phyloP scores from a whole-genome alignment of 2,888 invertebrate species.

The Salpingus planirostris region DNA sequence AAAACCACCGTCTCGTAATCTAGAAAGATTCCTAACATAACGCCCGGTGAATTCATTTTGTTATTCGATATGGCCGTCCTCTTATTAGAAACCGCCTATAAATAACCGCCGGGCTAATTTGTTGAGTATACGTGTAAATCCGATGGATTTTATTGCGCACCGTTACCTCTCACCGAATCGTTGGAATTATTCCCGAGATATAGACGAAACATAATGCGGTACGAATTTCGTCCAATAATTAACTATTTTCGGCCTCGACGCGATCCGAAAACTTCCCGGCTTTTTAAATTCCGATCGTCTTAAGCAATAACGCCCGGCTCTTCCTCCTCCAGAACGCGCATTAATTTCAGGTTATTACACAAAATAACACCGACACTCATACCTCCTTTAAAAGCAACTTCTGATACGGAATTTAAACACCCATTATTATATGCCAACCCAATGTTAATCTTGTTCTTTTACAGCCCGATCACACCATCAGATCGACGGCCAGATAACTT shows the following conservation, averaged over 20 bases:
- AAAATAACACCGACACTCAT: too few relatives aligned
- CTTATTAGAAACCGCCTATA: constrained; percentile 15
- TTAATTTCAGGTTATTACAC: too few relatives aligned
- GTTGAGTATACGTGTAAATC: constrained; percentile 14
- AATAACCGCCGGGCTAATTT: constrained; percentile 11
- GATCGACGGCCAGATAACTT: too few relatives aligned
- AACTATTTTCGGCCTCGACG: constrained; percentile 1
- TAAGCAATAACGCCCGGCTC: too few relatives aligned
- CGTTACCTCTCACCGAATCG: constrained; percentile 12
- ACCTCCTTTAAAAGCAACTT: too few relatives aligned
- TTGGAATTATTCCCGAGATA: constrained; percentile 5
- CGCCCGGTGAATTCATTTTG: background rate
- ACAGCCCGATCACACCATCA: too few relatives aligned
- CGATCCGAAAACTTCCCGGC: background rate
- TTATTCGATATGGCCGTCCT: constrained; percentile 4
- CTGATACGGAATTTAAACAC: too few relatives aligned
- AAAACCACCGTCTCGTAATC: constrained; percentile 9
- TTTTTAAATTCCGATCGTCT: constrained; percentile 3
- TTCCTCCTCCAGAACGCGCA: too few relatives aligned
- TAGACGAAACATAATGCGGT: constrained; percentile 4
- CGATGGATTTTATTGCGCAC: constrained; percentile 13
- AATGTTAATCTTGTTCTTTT: too few relatives aligned
- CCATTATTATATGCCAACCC: too few relatives aligned
- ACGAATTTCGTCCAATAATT: too few relatives aligned
- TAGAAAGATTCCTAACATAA: constrained; percentile 12